A percentile compares a stretch with the other conserved stretches of the same genome.
These are phyloP conservation scores for Metaphire vulgaris DNA, from an alignment of 1,140 invertebrate genomes.

Conservation along the genomic window DNA sequence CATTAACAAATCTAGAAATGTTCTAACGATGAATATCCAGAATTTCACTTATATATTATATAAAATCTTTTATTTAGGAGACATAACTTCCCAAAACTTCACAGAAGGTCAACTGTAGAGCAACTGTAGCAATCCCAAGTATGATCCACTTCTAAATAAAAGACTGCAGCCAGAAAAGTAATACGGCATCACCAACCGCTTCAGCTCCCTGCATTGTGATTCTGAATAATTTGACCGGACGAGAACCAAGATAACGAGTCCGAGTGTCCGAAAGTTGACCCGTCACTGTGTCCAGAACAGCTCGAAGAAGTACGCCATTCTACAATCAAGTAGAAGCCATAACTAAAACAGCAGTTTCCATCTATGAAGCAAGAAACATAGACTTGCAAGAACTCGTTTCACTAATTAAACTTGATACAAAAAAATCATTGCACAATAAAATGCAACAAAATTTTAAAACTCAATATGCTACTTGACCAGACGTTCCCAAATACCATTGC, in stretches of 20 bases:
- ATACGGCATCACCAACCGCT: slow-evolving; percentile 70
- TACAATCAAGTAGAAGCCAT: slow-evolving; percentile 52
- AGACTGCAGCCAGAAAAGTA: no score
- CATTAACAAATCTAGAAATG: no score
- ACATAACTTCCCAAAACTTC: no score
- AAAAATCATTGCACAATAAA: not conserved
- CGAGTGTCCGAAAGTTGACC: slow-evolving; percentile 94
- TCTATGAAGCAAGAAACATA: no score
- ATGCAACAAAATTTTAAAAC: not conserved
- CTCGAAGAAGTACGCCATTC: slow-evolving; percentile 91
- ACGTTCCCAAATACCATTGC: no score
- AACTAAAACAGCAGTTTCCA: not conserved
- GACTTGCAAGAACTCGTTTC: not conserved
- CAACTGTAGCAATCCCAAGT: no score
- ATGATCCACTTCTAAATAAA: no score
- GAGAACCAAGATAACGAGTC: slow-evolving; percentile 87
- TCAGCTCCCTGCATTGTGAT: slow-evolving; percentile 91
- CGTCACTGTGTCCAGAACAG: slow-evolving; percentile 90
- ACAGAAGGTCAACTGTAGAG: no score
- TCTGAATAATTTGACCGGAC: slow-evolving; percentile 91
- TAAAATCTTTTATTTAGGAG: no score
- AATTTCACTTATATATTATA: no score
- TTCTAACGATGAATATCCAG: no score
- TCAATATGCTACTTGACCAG: no score
- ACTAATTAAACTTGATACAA: not conserved